Percentiles rank a stretch among this genome's conserved stretches.
Conservation (phyloP, 2,113 vertebrate species). For the Eulemur macaco region DNA sequence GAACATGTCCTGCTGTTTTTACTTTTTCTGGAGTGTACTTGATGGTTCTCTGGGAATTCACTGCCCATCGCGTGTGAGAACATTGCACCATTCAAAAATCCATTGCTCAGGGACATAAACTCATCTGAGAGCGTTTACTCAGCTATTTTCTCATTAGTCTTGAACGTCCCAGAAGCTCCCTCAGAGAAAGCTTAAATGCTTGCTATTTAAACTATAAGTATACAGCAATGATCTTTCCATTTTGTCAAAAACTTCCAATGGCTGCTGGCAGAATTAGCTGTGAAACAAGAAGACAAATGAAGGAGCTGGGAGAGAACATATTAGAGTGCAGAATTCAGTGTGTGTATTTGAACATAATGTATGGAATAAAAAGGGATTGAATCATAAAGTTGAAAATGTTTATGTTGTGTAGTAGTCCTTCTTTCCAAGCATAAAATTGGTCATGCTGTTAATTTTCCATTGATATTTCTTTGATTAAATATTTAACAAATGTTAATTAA, state of each 20-base stretch:
- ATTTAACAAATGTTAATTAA: background rate
- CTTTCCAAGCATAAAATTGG: background rate
- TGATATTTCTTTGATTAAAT: background rate
- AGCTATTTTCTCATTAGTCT: background rate
- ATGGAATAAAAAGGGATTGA: background rate
- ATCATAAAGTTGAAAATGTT: background rate
- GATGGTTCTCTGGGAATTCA: rapidly evolving
- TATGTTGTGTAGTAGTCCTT: background rate
- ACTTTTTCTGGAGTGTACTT: rapidly evolving
- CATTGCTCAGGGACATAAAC: background rate
- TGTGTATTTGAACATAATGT: background rate
- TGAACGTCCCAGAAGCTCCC: background rate
- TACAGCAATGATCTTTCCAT: background rate
- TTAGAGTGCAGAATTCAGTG: background rate
- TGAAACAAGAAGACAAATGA: background rate
- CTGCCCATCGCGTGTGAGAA: background rate
- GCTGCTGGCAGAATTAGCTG: background rate
- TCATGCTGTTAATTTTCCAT: background rate
- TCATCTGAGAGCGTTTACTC: background rate
- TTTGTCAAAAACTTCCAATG: background rate
- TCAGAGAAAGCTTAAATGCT: background rate
- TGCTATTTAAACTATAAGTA: background rate
- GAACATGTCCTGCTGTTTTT: background rate
- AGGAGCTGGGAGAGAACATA: background rate
- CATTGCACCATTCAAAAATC: background rate